Percentiles rank a stretch among this genome's conserved stretches.
Conservation (phyloP, 2,113 vertebrate genomes). For the Cichladusa arquata region DNA sequence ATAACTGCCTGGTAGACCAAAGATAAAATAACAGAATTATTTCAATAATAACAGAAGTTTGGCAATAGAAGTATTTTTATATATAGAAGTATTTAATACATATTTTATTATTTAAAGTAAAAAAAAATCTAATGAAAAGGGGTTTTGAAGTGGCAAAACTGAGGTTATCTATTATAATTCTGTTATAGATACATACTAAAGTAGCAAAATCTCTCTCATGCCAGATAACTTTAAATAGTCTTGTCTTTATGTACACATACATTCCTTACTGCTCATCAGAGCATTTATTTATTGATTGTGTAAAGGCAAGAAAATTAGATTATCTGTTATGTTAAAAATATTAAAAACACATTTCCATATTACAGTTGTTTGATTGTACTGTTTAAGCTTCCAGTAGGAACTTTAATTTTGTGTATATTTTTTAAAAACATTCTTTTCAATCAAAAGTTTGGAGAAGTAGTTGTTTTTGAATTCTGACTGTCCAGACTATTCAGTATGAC, state of each 20-base stretch:
- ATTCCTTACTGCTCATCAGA: neutral
- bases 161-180: neutral
- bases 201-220: neutral
- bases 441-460: neutral
- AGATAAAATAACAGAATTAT: neutral
- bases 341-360: neutral
- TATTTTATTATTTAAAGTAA: neutral
- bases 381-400: neutral
- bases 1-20: neutral
- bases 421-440: neutral
- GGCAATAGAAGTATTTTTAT: neutral
- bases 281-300: neutral
- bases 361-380: neutral
- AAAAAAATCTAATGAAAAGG: neutral
- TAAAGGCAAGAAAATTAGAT: neutral
- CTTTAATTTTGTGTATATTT: neutral
- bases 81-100: too few species aligned
- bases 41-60: neutral
- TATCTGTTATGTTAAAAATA: neutral
- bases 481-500: neutral
- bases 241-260: rapidly evolving
- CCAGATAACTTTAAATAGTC: neutral
- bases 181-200: neutral
- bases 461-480: neutral
- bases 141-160: neutral